These are phyloP conservation scores for Trilocha varians DNA, from an alignment of 2,888 invertebrate species.

Conservation along the genomic window DNA sequence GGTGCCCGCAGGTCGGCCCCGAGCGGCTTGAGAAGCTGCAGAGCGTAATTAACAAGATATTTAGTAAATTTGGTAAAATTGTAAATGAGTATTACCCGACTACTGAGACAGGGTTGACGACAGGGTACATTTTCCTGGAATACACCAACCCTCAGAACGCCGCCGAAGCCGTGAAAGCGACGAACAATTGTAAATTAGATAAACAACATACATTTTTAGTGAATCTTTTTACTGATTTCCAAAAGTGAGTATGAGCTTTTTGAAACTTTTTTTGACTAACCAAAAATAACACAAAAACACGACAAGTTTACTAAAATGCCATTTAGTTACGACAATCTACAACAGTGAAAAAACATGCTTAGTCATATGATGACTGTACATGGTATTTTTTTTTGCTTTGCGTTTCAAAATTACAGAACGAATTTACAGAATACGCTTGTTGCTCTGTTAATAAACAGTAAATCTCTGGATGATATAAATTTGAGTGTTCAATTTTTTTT, in stretches of 20 bases:
- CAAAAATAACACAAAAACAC: neutral
- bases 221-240: conserved; percentile 95
- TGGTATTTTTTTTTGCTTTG: too few relatives aligned
- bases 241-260: conserved; percentile 78
- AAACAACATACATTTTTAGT: conserved; percentile 95
- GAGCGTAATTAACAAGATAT: conserved; percentile 92
- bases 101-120: conserved; percentile 86
- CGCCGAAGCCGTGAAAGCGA: conserved; percentile 88
- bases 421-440: too few relatives aligned
- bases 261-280: neutral
- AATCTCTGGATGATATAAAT: too few relatives aligned
- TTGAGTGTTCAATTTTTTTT: too few relatives aligned
- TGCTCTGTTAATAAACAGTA: too few relatives aligned
- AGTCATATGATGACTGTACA: too few relatives aligned
- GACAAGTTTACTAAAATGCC: neutral
- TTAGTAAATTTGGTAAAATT: conserved; percentile 87
- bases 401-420: too few relatives aligned
- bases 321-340: too few relatives aligned
- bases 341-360: too few relatives aligned
- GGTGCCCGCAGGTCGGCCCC: conserved; percentile 94
- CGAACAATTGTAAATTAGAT: conserved; percentile 95
- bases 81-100: conserved; percentile 92
- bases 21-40: conserved; percentile 94
- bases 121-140: conserved; percentile 95
- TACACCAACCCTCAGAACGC: conserved; percentile 89